Evolutionary conservation across 1,140 invertebrate species (phyloP), one percentile per base, ranked within the genome.

Genomic region (Berghia stephanieae): DNA sequence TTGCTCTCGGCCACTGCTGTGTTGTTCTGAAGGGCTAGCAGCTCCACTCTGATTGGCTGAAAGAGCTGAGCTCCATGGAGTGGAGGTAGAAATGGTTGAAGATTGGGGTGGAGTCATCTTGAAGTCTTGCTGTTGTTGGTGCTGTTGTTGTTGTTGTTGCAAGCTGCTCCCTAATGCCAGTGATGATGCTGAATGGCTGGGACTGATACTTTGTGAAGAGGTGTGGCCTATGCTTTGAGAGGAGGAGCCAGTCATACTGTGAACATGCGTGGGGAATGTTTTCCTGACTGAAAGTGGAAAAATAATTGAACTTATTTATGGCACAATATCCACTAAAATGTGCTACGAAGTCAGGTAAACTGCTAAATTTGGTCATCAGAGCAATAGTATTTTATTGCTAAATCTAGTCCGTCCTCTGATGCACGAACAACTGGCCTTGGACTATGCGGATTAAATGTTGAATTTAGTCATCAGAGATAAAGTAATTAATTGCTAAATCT

Each of bases 221-320:
- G 70, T 34, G 0, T 16, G 21, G 10, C 34, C 38, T 42, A 75
- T 60, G 42, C 72, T 75, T 57, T 63, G 60, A 8, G n/a, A n/a
- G 24, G 55, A 60, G 3, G 70, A 52, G 0, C 21, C 38, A 13
- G 52, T 36, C 55, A 75, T 60, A 34, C 72, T 75, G 52, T 63
- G 60, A 8, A 75, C 72, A 63, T 75, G 52, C 27, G 72, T 63
- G 8, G 72, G 72, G n/a, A 34, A 75, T 75, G 60, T 75, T 57
- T 75, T 75, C 21, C 31, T 1, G 36, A 63, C 72, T 63, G 72
- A 10, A 44, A 63, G 31, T 3, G 34, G 21, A 55, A 27, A 16
- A 8, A 60, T 27, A 60, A 8, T n/a, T 16, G 16, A 27, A 21
- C 31, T 16, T 63, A 63, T 63, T 27, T 27, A 16, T 16, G 27